phyloP scores from a whole-genome alignment of 2,797 vertebrate species.

The Notoglanidium macrostoma region DNA sequence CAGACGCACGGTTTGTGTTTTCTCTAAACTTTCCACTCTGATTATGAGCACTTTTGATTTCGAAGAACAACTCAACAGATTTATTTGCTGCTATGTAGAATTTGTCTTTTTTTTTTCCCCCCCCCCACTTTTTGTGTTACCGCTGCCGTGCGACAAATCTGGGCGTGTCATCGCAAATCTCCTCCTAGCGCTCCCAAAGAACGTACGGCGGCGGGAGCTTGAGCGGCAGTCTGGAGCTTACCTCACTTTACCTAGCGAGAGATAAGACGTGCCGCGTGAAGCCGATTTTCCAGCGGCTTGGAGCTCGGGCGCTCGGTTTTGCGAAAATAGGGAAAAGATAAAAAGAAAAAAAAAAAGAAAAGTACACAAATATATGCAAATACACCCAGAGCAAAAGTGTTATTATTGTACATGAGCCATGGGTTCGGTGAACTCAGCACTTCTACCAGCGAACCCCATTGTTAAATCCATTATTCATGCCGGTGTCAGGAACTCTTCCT shows the following conservation, averaged over 20 bases:
- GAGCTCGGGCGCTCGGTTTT: conserved; percentile 36
- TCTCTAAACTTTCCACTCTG: background rate
- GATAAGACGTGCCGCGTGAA: conserved; percentile 39
- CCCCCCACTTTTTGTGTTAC: background rate
- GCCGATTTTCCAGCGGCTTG: conserved; percentile 47
- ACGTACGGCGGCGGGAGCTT: background rate
- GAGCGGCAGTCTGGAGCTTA: conserved; percentile 23
- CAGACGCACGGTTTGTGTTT: background rate
- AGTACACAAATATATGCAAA: conserved; percentile 32
- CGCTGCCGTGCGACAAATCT: background rate
- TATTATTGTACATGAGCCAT: background rate
- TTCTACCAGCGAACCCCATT: background rate
- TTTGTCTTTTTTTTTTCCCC: background rate
- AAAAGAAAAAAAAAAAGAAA: background rate
- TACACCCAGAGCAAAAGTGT: conserved; percentile 3
- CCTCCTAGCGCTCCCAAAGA: background rate
- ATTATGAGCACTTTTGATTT: background rate
- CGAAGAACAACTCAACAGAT: background rate
- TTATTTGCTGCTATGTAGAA: background rate
- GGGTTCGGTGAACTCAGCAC: conserved; percentile 3
- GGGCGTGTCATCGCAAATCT: background rate
- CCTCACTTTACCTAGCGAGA: conserved; percentile 27
- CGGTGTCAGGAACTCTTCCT: background rate
- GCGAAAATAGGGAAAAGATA: background rate
- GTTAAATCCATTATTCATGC: conserved; percentile 10